Conservation (phyloP, 2,888 invertebrate species). For the Zygogramma bicolorata region DNA sequence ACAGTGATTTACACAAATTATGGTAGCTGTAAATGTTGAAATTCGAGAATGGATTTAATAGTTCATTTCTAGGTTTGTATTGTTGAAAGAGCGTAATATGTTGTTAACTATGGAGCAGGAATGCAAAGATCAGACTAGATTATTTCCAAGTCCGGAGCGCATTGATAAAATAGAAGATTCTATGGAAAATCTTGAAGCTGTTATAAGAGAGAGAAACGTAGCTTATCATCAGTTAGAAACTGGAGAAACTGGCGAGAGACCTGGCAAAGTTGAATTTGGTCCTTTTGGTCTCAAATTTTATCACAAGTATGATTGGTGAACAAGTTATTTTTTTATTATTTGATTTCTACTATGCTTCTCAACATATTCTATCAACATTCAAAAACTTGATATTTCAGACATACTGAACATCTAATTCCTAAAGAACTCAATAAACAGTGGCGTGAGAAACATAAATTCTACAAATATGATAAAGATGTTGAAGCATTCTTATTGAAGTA, state of each 20-base stretch:
- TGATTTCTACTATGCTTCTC: too few species aligned
- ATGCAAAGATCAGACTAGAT: slow-evolving; percentile 73
- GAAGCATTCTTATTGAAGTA: slow-evolving; percentile 73
- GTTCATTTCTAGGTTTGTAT: slow-evolving; percentile 73
- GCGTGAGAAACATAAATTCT: slow-evolving; percentile 70
- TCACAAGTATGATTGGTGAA: slow-evolving; percentile 64
- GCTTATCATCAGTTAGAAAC: slow-evolving; percentile 93
- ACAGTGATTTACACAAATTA: slow-evolving; percentile 94
- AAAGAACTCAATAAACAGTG: slow-evolving; percentile 76
- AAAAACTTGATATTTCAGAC: slow-evolving; percentile 54
- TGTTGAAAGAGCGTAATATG: slow-evolving; percentile 98
- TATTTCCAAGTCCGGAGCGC: slow-evolving; percentile 93
- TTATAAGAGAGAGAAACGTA: slow-evolving; percentile 91
- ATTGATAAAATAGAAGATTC: slow-evolving; percentile 94
- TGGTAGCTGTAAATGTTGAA: slow-evolving; percentile 75
- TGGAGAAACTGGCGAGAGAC: slow-evolving; percentile 85
- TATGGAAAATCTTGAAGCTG: slow-evolving; percentile 92
- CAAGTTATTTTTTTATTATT: too few species aligned
- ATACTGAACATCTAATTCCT: slow-evolving; percentile 76
- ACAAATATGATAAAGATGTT: slow-evolving; percentile 73
- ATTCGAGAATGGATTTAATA: slow-evolving; percentile 20
- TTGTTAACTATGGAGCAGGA: slow-evolving; percentile 94
- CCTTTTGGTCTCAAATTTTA: slow-evolving; percentile 73
- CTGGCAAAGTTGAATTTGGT: slow-evolving; percentile 72
- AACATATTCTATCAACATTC: too few species aligned